Percentiles rank a stretch among this genome's conserved stretches.
Conservation (phyloP, 2,797 vertebrate genomes). For the Hozukius guyotensis region DNA sequence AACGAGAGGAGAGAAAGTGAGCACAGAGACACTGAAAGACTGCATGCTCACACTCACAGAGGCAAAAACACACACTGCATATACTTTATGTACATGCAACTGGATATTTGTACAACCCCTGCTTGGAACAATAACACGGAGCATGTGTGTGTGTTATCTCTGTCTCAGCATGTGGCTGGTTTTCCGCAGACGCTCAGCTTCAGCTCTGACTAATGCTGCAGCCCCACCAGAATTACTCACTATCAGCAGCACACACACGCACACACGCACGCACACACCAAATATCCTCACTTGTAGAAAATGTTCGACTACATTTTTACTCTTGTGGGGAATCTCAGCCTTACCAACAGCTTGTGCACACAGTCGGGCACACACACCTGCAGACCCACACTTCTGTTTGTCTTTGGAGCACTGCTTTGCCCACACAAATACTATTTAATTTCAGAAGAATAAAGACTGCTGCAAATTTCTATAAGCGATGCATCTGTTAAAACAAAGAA, state of each 20-base stretch:
- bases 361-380: not conserved
- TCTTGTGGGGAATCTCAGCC: not conserved
- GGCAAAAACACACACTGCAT: not conserved
- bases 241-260: not conserved
- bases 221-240: constrained; percentile 37
- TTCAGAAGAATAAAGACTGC: not conserved
- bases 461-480: not conserved
- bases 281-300: not conserved
- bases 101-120: constrained; percentile 2
- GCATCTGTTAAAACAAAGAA: too few species aligned
- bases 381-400: not conserved
- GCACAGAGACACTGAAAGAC: not conserved
- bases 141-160: constrained; percentile 18
- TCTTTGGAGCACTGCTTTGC: not conserved
- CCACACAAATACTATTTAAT: not conserved
- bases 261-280: not conserved
- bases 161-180: constrained; percentile 9
- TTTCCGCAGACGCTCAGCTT: constrained; percentile 43
- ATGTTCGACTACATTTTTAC: not conserved
- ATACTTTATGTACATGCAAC: not conserved
- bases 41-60: too few species aligned
- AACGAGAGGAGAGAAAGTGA: not conserved
- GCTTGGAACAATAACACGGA: not conserved
- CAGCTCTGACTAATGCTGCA: constrained; percentile 55
- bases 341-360: not conserved